These are phyloP conservation scores for Hoplostethus mediterraneus DNA, from an alignment of 2,797 vertebrate genomes.

Conservation along the genomic window DNA sequence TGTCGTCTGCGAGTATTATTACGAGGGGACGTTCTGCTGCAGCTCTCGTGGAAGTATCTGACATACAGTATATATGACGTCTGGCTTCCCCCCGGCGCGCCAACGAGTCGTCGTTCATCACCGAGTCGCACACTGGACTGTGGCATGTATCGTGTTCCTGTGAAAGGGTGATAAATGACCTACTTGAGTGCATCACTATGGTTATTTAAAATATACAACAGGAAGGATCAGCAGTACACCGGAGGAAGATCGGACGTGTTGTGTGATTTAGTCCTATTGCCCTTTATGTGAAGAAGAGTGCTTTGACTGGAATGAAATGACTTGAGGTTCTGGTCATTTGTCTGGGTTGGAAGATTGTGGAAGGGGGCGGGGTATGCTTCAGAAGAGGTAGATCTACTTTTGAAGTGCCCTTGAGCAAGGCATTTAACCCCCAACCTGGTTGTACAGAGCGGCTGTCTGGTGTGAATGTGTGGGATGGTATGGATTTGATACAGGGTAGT, in stretches of 20 bases:
- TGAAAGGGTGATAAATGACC: neutral
- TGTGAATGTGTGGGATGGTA: too few species aligned
- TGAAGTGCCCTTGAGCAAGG: too few species aligned
- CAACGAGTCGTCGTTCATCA: neutral
- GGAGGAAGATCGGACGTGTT: neutral
- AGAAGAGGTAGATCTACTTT: neutral
- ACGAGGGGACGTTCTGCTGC: neutral
- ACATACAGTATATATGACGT: conserved; percentile 12
- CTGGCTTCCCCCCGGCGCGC: neutral
- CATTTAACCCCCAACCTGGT: too few species aligned
- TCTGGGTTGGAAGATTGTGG: neutral
- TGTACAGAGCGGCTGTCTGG: too few species aligned
- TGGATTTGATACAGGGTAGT: too few species aligned
- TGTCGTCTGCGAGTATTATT: neutral
- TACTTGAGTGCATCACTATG: neutral
- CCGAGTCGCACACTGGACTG: neutral
- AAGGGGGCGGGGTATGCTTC: neutral
- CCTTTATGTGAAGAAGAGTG: neutral
- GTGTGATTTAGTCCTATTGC: neutral
- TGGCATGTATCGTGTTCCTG: neutral
- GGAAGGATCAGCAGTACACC: neutral
- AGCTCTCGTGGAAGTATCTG: neutral
- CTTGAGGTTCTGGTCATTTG: neutral
- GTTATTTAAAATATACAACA: neutral
- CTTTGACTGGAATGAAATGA: too few species aligned